Base-by-base conservation (phyloP, 2,113 vertebrate genomes). In the Vulpes lagopus region DNA sequence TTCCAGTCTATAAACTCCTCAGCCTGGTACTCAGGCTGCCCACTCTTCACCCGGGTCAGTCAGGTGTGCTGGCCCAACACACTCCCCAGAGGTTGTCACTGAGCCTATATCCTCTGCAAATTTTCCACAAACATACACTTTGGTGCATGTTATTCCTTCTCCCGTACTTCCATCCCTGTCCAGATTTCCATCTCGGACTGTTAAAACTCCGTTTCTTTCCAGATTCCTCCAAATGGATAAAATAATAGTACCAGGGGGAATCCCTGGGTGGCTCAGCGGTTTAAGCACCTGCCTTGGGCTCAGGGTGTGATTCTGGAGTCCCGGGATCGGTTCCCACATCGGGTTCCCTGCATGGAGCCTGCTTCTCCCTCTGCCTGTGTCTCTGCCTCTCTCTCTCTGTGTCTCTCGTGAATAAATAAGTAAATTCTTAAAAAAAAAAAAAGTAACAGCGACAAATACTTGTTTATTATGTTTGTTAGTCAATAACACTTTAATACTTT, bases 11-110 rank as follows among this genome's bases (percentile, higher is more conserved):
- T 51, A 15, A 64, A 43, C 5, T 73, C 49, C 38, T 87, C 5
- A 20, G 15, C 4, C 64, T 12, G 14, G 73, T 4, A 30, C 49
- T 38, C 12, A 30, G 32, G 32, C 16, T 1, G 5, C 20, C 15
- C 53, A 3, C 43, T 35, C 32, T 38, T 32, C 57, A 11, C 25
- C n/a, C 57, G 71, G 79, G n/a, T 65, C 83, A 43, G 67, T 49
- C 3, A 0, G 3, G 25, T 0, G 0, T 6, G 15, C 35, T 32
- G 51, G 43, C 35, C 30, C 16, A 8, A 5, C 10, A 2, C 6
- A 10, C 3, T 8, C 74, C 38, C 16, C 8, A 8, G 0, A 3
- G 8, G n/a, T 1, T 11, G 19, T 3, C 53, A 35, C 25, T 3
- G 8, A 51, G 35, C 2, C 59, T 11, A 2, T 8, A 2, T 8